A percentile compares a stretch with the other conserved stretches of the same genome.
These are phyloP conservation scores for Diplodus sargus DNA, from an alignment of 2,797 vertebrate genomes.

Conservation along the genomic window DNA sequence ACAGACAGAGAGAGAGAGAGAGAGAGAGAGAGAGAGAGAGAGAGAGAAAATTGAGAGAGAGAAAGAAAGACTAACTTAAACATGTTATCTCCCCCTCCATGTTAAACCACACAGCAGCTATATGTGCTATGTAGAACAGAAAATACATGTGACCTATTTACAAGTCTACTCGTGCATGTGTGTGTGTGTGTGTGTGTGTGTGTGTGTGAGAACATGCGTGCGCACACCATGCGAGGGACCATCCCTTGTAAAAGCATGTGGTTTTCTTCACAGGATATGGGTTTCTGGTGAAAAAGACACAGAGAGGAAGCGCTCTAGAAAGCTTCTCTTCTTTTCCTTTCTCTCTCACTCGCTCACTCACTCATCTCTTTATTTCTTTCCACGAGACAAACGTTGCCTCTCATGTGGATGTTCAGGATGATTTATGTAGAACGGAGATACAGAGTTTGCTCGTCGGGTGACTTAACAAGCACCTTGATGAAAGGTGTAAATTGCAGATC, in stretches of 20 bases:
- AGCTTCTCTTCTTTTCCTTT: slow-evolving; percentile 46
- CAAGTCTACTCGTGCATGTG: slow-evolving; percentile 40
- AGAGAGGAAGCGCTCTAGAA: slow-evolving; percentile 64
- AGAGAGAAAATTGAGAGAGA: neutral
- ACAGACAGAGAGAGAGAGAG: neutral
- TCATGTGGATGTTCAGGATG: slow-evolving; percentile 20
- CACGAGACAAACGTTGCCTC: slow-evolving; percentile 32
- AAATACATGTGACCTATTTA: slow-evolving; percentile 75
- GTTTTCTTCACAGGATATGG: slow-evolving; percentile 85
- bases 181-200: slow-evolving; percentile 16
- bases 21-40: neutral
- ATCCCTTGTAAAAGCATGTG: slow-evolving; percentile 79
- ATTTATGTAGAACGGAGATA: slow-evolving; percentile 18
- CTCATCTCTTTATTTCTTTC: slow-evolving; percentile 48
- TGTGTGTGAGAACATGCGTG: slow-evolving; percentile 6
- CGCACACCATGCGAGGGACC: slow-evolving; percentile 69
- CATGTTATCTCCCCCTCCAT: slow-evolving; percentile 34
- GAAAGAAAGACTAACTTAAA: neutral
- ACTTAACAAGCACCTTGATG: slow-evolving; percentile 22
- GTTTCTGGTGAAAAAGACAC: slow-evolving; percentile 77
- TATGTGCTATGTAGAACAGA: slow-evolving; percentile 57
- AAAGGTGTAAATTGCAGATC: slow-evolving; percentile 25
- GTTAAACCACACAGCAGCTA: slow-evolving; percentile 45
- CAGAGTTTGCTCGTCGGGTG: neutral
- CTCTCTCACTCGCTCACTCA: slow-evolving; percentile 32